A percentile compares a stretch with the other conserved stretches of the same genome.
Conservation (phyloP, 2,113 vertebrate species). For the Promerops cafer region DNA sequence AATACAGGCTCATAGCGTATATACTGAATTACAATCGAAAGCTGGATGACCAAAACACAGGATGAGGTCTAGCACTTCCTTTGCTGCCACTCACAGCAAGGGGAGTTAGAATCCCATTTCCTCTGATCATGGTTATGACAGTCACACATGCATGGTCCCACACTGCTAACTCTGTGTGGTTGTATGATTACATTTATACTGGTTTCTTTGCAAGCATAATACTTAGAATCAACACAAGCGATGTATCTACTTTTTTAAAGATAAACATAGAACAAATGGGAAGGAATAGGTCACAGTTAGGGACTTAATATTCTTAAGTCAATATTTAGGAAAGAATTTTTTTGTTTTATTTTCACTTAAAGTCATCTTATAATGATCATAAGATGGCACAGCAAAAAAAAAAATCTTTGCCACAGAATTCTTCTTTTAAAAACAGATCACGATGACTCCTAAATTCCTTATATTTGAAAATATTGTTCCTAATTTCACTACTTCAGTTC, state of each 20-base stretch:
- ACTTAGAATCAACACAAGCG: neutral
- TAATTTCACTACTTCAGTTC: conserved; percentile 14
- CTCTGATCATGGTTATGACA: conserved; percentile 30
- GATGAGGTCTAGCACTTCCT: conserved; percentile 40
- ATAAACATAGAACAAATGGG: neutral
- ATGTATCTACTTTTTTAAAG: neutral
- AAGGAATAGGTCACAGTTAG: conserved; percentile 14
- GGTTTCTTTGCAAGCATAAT: neutral
- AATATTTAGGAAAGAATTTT: neutral
- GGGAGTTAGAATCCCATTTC: conserved; percentile 14
- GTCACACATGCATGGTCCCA: conserved; percentile 34
- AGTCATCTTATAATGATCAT: neutral
- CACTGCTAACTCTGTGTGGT: neutral
- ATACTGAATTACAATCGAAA: conserved; percentile 72
- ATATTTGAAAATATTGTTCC: neutral
- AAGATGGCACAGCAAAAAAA: neutral
- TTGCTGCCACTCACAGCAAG: conserved; percentile 18
- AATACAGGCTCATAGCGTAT: conserved; percentile 74
- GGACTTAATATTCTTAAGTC: neutral
- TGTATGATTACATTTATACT: neutral
- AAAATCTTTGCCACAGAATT: neutral
- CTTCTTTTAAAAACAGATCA: neutral
- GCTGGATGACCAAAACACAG: conserved; percentile 66
- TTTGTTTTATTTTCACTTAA: neutral
- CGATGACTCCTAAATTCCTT: neutral